Percentiles rank a stretch among this genome's conserved stretches.
phyloP scores from a whole-genome alignment of 2,113 vertebrate species.

The Scartelaos histophorus region DNA sequence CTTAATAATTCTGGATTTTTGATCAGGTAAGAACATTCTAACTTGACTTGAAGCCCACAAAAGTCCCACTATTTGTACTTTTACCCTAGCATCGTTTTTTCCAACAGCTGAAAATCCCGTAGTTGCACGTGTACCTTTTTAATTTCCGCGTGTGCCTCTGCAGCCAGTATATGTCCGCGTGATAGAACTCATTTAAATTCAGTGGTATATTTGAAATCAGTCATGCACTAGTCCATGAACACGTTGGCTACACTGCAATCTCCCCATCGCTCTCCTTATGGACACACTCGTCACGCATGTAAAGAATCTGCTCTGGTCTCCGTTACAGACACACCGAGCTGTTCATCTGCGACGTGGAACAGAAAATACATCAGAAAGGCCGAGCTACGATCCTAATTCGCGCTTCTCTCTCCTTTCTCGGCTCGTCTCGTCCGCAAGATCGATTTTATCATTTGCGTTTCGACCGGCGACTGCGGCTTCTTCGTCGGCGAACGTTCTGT shows the following conservation, averaged over 20 bases:
- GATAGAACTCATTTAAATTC: background rate
- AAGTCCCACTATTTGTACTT: too few relatives aligned
- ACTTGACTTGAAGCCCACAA: too few relatives aligned
- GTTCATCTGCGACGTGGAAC: constrained; percentile 10
- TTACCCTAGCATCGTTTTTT: too few relatives aligned
- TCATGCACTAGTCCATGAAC: background rate
- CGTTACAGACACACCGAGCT: constrained; percentile 5
- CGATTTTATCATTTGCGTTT: constrained; percentile 32
- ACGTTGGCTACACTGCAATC: background rate
- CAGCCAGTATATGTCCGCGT: background rate
- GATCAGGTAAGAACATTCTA: too few relatives aligned
- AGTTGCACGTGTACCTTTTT: background rate
- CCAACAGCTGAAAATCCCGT: background rate
- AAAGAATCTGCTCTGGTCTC: background rate
- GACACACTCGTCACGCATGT: background rate
- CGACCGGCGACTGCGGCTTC: constrained; percentile 15
- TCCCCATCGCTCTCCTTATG: background rate
- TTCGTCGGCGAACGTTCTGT: background rate
- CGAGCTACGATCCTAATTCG: constrained; percentile 19
- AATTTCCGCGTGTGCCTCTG: background rate
- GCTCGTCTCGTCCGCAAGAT: constrained; percentile 26
- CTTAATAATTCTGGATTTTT: too few relatives aligned
- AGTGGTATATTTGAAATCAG: background rate
- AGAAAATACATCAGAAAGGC: constrained; percentile 35
- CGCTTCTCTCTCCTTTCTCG: constrained; percentile 8